These are phyloP conservation scores for Halcyon leucocephala DNA, from an alignment of 2,797 vertebrate genomes.

Conservation along the genomic window DNA sequence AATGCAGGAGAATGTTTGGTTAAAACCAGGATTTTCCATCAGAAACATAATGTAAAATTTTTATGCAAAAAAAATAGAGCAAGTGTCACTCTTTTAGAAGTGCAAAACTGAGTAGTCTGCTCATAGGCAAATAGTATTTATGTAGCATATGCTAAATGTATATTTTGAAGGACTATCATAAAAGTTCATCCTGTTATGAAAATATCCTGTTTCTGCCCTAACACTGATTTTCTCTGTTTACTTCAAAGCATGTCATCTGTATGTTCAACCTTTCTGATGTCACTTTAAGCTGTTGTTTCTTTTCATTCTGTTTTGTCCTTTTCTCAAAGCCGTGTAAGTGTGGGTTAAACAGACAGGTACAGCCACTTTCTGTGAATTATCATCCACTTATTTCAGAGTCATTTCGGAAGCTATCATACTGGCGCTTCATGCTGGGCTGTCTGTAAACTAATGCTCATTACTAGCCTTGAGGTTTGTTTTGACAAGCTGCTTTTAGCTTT, in stretches of 20 bases:
- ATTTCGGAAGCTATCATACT: constrained; percentile 21
- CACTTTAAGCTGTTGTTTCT: constrained; percentile 52
- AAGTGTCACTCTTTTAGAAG: not conserved
- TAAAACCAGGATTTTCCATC: not conserved
- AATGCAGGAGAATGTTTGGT: not conserved
- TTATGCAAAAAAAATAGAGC: not conserved
- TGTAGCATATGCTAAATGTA: not conserved
- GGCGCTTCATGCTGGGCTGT: constrained; percentile 66
- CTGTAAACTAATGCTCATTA: constrained; percentile 62
- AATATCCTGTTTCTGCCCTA: not conserved
- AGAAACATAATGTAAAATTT: not conserved
- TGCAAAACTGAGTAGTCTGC: not conserved
- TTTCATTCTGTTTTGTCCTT: constrained; percentile 74
- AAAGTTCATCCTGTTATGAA: not conserved
- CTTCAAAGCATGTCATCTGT: not conserved
- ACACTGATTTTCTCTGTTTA: not conserved
- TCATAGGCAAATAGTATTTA: not conserved
- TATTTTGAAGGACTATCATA: not conserved
- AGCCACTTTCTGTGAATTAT: constrained; percentile 71
- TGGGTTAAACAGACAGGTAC: constrained; percentile 92
- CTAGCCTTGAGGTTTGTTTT: constrained; percentile 59
- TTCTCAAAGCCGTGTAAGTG: constrained; percentile 84
- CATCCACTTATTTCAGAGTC: constrained; percentile 28
- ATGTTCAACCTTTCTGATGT: not conserved
- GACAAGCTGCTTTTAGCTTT: constrained; percentile 73